phyloP scores from a whole-genome alignment of 2,113 vertebrate species.

The Scalopus aquaticus region DNA sequence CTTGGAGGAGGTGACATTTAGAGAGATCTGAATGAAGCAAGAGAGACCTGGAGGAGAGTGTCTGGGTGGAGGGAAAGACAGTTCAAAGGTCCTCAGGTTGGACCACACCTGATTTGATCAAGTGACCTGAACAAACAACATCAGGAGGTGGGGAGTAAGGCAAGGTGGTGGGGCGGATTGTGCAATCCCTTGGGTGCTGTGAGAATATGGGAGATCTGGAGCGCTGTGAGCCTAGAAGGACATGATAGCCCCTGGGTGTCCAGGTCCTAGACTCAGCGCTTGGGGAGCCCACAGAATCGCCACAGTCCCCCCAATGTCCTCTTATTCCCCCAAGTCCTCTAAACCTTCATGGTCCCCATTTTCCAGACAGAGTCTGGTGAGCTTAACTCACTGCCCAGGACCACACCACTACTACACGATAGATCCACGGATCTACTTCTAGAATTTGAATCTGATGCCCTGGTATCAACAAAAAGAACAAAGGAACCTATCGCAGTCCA shows the following conservation, averaged over 20 bases:
- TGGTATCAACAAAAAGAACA: not conserved
- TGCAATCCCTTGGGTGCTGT: accelerated
- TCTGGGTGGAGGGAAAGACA: not conserved
- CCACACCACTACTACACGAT: accelerated
- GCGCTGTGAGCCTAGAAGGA: not conserved
- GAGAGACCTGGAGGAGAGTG: not conserved
- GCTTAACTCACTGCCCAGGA: not conserved
- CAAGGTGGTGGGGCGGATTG: not conserved
- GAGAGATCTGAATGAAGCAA: not conserved
- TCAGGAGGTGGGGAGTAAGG: not conserved
- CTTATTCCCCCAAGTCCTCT: not conserved
- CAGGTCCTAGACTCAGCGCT: not conserved
- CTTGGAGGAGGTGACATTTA: not conserved
- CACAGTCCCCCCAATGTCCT: not conserved
- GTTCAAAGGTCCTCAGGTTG: not conserved
- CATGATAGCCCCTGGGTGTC: accelerated
- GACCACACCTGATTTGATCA: not conserved
- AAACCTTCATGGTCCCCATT: accelerated
- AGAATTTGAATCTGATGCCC: not conserved
- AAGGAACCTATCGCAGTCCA: not conserved
- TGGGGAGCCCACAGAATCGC: accelerated
- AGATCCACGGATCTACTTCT: not conserved
- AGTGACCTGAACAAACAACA: not conserved
- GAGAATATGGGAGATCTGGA: not conserved
- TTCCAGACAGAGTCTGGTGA: not conserved